Conservation (phyloP, 1,140 invertebrate genomes). For the Daktulosphaira vitifoliae region DNA sequence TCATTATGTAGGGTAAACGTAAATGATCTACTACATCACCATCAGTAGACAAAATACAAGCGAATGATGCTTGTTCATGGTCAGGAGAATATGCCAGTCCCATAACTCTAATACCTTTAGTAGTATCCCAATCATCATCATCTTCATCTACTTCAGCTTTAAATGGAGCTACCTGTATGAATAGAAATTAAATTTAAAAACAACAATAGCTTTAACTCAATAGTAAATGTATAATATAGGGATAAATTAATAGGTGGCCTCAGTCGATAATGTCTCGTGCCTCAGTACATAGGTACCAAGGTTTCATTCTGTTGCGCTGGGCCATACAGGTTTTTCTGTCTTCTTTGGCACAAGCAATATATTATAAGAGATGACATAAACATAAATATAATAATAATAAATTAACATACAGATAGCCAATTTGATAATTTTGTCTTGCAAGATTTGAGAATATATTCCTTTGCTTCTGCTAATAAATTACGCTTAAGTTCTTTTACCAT, state of each 20-base stretch:
- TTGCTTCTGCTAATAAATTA: conserved; percentile 74
- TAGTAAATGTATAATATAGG: too few species aligned
- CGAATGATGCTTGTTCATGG: conserved; percentile 77
- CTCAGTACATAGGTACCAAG: too few species aligned
- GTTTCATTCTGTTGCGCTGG: too few species aligned
- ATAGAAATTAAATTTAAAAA: conserved; percentile 5
- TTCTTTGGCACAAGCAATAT: neutral
- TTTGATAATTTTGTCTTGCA: conserved; percentile 79
- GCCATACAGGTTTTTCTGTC: neutral
- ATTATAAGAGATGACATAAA: too few species aligned
- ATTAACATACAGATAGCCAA: conserved; percentile 63
- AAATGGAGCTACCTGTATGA: conserved; percentile 64
- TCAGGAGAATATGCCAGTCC: conserved; percentile 81
- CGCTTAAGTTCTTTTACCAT: conserved; percentile 78
- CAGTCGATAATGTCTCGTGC: too few species aligned
- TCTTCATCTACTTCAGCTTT: conserved; percentile 71
- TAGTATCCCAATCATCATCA: conserved; percentile 83
- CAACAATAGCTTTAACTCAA: neutral
- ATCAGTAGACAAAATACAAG: conserved; percentile 74
- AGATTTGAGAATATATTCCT: conserved; percentile 76
- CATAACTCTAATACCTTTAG: conserved; percentile 77
- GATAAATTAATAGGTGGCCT: too few species aligned
- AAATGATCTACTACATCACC: conserved; percentile 88
- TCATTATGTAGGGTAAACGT: conserved; percentile 73
- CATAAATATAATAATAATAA: neutral